Evolutionary conservation across 2,797 vertebrate species (phyloP).

Genomic region (Clarias laeviceps): DNA sequence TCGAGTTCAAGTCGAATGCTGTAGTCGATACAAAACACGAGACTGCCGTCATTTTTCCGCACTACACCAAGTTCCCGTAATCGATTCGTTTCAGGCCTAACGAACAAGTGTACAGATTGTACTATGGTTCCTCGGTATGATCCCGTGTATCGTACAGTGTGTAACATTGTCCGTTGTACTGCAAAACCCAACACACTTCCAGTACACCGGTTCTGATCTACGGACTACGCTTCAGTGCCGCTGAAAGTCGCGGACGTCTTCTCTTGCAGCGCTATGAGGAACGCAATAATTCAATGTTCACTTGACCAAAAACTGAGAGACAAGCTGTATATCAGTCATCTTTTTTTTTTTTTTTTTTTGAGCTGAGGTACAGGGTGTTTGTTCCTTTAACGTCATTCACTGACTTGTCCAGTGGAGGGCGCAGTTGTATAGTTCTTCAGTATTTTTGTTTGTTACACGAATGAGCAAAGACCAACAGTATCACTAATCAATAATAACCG

Average conservation of each 20-base stretch:
- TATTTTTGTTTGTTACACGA: not conserved
- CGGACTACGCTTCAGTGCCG: not conserved
- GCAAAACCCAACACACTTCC: not conserved
- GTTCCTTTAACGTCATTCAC: slow-evolving; percentile 56
- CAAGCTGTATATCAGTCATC: not conserved
- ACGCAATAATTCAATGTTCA: slow-evolving; percentile 29
- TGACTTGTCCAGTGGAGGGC: slow-evolving; percentile 69
- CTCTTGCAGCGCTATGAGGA: not conserved
- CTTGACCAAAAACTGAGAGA: not conserved
- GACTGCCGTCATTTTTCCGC: not conserved
- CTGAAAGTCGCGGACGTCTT: not conserved
- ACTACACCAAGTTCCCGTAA: not conserved
- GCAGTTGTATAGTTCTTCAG: slow-evolving; percentile 53
- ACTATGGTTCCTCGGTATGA: not conserved
- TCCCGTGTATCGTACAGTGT: not conserved
- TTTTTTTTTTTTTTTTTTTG: not conserved
- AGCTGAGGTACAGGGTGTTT: not conserved
- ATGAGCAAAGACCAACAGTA: not conserved
- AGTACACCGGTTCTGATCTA: not conserved
- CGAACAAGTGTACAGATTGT: not conserved
- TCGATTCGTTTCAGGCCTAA: not conserved
- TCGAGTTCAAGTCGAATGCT: not conserved
- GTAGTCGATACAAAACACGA: not conserved
- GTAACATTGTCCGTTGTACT: not conserved
- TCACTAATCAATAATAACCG: not conserved